Base-by-base conservation (phyloP, 1,140 invertebrate genomes). In the Bombus terrestris region DNA sequence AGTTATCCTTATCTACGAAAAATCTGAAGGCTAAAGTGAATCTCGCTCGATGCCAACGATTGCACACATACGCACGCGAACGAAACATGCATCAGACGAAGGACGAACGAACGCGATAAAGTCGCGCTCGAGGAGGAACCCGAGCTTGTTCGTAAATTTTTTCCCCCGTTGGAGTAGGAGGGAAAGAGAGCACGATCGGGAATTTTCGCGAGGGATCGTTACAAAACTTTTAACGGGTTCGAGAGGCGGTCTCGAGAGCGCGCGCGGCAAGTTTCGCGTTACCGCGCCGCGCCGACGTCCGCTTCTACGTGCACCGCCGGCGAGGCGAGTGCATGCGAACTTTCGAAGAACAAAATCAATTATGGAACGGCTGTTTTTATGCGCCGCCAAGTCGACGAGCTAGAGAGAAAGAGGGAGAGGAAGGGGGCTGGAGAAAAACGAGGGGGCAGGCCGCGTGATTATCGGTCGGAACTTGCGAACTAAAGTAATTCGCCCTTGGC, bases 291-390 rank as follows among this genome's bases (percentile, higher is more conserved):
- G 9, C 73, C 83, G 47, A 53, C 47, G 47, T 53, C 18, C 47
- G 47, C 47, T 53, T 18, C 47, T 53, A 53, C 47, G 75, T 72
- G 43, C 71, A 32, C 57, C 43, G 32, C 43, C 62, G 35, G 43
- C 53, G 57, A 81, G 85, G 85, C 82, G 92, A 91, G 86, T 92
- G 92, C 91, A 92, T 88, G 89, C 92, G 91, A 93, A 91, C 89
- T 91, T 92, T 83, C 85, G 90, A 90, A 89, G 91, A 93, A 92
- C 90, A 93, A 93, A 93, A 93, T 93, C 93, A 93, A 93, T 93
- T 93, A 93, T 93, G 92, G 83, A 93, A 93, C 91, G 90, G 83
- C 41, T 80, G 89, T 92, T 92, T 92, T 92, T 92, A 91, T 91
- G 86, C 86, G 73, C 87, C 68, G 81, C 75, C 78, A 85, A 89